Evolutionary conservation across 2,888 invertebrate genomes (phyloP).

Genomic region (Luffia ferchaultella): DNA sequence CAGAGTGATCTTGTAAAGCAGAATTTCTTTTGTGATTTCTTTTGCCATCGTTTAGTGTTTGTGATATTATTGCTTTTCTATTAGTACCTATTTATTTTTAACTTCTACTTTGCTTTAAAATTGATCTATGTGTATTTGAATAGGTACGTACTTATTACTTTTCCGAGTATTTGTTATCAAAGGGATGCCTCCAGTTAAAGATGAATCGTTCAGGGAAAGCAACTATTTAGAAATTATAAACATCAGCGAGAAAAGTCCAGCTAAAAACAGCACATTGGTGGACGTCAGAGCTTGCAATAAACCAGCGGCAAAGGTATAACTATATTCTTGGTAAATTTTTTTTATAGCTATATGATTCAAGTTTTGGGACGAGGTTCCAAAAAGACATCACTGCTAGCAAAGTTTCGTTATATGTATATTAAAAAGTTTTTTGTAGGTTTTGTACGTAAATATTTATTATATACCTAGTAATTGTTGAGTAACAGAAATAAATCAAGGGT

Average conservation of each 20-base stretch:
- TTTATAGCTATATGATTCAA: conserved; percentile 5
- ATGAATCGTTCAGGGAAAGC: conserved; percentile 53
- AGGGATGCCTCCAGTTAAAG: conserved; percentile 64
- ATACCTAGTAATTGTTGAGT: not conserved
- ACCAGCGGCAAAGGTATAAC: conserved; percentile 71
- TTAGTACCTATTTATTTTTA: too few relatives aligned
- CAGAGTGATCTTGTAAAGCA: too few relatives aligned
- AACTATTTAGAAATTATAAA: conserved; percentile 56
- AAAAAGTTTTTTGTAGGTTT: not conserved
- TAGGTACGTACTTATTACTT: conserved; percentile 19
- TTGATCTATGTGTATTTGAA: conserved; percentile 22
- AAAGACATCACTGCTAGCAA: not conserved
- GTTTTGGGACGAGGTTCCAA: not conserved
- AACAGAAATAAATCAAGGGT: not conserved
- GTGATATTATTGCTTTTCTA: too few relatives aligned
- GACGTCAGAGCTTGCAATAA: conserved; percentile 76
- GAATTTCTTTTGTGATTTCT: too few relatives aligned
- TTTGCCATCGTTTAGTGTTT: too few relatives aligned
- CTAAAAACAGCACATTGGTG: conserved; percentile 55
- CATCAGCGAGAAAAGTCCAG: conserved; percentile 54
- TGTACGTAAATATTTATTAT: conserved; percentile 2
- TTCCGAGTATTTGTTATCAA: conserved; percentile 8
- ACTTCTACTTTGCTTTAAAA: conserved; percentile 29
- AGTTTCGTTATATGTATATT: not conserved
- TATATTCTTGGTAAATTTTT: too few relatives aligned